phyloP scores from a whole-genome alignment of 64 coral and sea anemone species.

The Astreopora myriophthalma region DNA sequence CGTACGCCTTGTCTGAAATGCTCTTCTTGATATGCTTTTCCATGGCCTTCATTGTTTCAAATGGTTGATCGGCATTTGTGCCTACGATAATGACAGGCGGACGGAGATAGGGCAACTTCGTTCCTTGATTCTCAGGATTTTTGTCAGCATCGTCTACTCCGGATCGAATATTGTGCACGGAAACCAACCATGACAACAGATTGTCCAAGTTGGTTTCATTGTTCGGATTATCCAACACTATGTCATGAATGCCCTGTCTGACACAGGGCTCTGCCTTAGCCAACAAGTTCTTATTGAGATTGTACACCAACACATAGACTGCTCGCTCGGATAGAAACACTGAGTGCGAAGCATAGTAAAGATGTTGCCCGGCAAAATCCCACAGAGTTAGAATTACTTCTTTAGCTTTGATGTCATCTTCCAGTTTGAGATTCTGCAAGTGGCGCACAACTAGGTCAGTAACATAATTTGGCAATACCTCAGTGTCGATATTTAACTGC shows the following conservation, averaged over 20 bases:
- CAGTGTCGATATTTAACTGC: slow-evolving; percentile 5
- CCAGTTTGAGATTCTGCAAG: slow-evolving; percentile 3
- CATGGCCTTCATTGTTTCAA: slow-evolving; percentile 37
- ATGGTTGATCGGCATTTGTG: neutral
- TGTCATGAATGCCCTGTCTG: slow-evolving; percentile 11
- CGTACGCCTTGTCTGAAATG: slow-evolving; percentile 33
- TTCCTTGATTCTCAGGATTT: neutral
- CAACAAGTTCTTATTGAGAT: slow-evolving; percentile 20
- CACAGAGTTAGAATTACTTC: slow-evolving; percentile 30
- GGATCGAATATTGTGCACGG: slow-evolving; percentile 8
- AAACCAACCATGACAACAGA: slow-evolving; percentile 43
- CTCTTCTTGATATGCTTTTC: slow-evolving; percentile 59
- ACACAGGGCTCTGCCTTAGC: slow-evolving; percentile 24
- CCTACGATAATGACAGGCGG: neutral
- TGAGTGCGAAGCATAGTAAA: slow-evolving; percentile 50
- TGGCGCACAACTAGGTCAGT: slow-evolving; percentile 7
- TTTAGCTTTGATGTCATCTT: slow-evolving; percentile 4
- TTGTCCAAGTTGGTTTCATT: slow-evolving; percentile 47
- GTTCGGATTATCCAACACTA: slow-evolving; percentile 30
- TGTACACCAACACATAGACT: slow-evolving; percentile 40
- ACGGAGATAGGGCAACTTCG: neutral
- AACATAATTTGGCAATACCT: neutral
- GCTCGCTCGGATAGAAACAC: slow-evolving; percentile 36
- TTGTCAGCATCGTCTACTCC: neutral
- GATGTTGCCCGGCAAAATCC: slow-evolving; percentile 58